Percentiles rank a stretch among this genome's conserved stretches.
These are phyloP conservation scores for Parapristionchus giblindavisi DNA, from an alignment of 2,888 invertebrate genomes.

Conservation along the genomic window DNA sequence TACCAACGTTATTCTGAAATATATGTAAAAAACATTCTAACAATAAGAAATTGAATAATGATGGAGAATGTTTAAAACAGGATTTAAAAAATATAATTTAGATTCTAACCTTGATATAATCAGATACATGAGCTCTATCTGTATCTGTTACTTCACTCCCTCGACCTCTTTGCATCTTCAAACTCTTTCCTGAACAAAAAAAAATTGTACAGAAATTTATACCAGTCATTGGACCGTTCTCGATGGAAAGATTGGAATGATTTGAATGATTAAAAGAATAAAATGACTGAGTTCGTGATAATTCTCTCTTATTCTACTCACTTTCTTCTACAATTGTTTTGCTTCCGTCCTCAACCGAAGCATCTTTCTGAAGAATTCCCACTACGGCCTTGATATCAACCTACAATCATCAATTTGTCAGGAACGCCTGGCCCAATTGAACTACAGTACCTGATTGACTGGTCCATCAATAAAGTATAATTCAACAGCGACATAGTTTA, in stretches of 20 bases:
- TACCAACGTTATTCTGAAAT: slow-evolving; percentile 55
- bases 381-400: slow-evolving; percentile 45
- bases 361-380: slow-evolving; percentile 43
- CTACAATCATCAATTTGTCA: slow-evolving; percentile 17
- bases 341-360: slow-evolving; percentile 24
- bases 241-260: too few relatives aligned
- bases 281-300: slow-evolving; percentile 14
- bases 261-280: too few relatives aligned
- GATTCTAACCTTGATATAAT: slow-evolving; percentile 46
- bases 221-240: too few relatives aligned
- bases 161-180: slow-evolving; percentile 49
- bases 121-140: slow-evolving; percentile 53
- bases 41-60: too few relatives aligned
- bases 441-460: slow-evolving; percentile 50
- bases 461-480: slow-evolving; percentile 67
- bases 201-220: neutral
- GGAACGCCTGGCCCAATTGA: neutral
- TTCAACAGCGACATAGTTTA: slow-evolving; percentile 66
- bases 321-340: slow-evolving; percentile 44
- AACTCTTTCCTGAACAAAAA: slow-evolving; percentile 40
- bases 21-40: neutral
- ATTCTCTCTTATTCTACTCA: slow-evolving; percentile 21
- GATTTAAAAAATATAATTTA: too few relatives aligned
- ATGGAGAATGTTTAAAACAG: slow-evolving; percentile 1
- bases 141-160: slow-evolving; percentile 61